These are phyloP conservation scores for Bryconaethiops microstoma DNA, from an alignment of 2,797 vertebrate species.

Conservation along the genomic window DNA sequence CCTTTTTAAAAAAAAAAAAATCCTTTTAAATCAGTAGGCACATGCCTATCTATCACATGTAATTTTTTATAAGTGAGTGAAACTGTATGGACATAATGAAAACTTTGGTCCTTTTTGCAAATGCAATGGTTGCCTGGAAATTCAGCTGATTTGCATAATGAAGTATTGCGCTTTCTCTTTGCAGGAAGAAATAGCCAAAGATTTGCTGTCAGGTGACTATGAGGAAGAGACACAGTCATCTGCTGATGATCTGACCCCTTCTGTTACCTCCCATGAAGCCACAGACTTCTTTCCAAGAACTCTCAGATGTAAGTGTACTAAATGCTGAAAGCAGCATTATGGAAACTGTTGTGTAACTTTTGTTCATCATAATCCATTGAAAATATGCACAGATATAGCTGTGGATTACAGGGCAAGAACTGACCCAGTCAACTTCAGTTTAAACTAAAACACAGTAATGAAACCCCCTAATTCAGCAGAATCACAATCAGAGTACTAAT, in stretches of 20 bases:
- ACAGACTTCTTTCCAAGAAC: conserved; percentile 96
- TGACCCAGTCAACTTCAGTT: not conserved
- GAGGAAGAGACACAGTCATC: conserved; percentile 98
- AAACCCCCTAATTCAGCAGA: not conserved
- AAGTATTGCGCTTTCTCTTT: not conserved
- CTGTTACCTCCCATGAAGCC: conserved; percentile 93
- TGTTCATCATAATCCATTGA: not conserved
- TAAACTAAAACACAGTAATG: not conserved
- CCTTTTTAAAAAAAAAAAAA: no score
- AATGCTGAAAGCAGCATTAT: not conserved
- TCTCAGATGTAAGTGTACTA: conserved; percentile 87
- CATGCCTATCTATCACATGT: not conserved
- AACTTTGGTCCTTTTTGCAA: not conserved
- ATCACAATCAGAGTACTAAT: not conserved
- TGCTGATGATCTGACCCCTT: conserved; percentile 94
- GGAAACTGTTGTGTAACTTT: not conserved
- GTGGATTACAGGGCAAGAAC: not conserved
- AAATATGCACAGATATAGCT: not conserved
- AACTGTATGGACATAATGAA: not conserved
- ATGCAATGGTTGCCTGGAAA: not conserved
- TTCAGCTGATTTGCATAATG: not conserved
- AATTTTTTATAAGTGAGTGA: not conserved
- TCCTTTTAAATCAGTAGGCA: not conserved
- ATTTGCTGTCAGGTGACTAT: conserved; percentile 91
- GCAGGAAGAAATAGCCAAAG: conserved; percentile 97